These are phyloP conservation scores for Carettochelys insculpta DNA, from an alignment of 2,113 vertebrate species.

Conservation along the genomic window DNA sequence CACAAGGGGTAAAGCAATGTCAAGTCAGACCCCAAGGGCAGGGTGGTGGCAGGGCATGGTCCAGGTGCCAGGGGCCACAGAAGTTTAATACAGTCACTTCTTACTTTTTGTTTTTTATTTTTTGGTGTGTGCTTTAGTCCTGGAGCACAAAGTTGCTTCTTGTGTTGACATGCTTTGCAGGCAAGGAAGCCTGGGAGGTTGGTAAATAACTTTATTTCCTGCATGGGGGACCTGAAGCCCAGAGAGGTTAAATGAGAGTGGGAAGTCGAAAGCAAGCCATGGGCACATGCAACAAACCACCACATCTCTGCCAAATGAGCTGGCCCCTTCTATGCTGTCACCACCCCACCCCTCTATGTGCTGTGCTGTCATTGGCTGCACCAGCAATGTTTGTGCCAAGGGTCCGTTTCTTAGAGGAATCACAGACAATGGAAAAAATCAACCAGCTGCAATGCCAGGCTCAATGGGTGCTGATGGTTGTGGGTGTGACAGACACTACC, in stretches of 20 bases:
- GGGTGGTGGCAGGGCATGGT: no score
- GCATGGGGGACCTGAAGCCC: not conserved
- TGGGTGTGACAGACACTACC: not conserved
- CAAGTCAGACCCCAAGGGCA: not conserved
- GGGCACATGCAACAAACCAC: not conserved
- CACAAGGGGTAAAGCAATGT: not conserved
- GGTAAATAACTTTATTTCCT: not conserved
- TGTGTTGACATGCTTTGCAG: not conserved
- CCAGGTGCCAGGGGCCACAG: no score
- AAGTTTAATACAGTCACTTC: no score
- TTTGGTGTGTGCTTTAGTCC: no score
- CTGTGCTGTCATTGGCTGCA: not conserved
- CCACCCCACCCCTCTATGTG: not conserved
- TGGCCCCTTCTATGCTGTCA: not conserved
- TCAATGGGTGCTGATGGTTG: not conserved
- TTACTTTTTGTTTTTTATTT: no score
- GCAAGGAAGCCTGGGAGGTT: not conserved
- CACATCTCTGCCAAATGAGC: not conserved
- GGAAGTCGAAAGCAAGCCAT: not conserved
- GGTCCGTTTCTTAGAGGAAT: not conserved
- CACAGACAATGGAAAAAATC: not conserved
- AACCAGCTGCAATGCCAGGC: not conserved
- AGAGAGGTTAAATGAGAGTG: not conserved
- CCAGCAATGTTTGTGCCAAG: not conserved
- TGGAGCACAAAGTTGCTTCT: no score